phyloP scores from a whole-genome alignment of 2,888 invertebrate species.

The Rhyacophila evoluta region DNA sequence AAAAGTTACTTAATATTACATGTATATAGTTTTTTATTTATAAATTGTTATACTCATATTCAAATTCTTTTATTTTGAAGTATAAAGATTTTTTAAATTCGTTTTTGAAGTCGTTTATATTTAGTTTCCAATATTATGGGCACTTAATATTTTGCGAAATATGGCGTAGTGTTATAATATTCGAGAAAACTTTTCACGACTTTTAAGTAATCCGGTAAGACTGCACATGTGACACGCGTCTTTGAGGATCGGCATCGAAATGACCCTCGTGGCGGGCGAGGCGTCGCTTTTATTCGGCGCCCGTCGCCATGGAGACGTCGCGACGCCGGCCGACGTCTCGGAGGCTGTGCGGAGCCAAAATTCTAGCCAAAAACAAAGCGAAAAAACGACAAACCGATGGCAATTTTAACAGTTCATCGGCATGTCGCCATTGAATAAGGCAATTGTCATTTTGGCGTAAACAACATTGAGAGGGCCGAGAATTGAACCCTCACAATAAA shows the following conservation, averaged over 20 bases:
- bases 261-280: slow-evolving; percentile 23
- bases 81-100: too few relatives aligned
- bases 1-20: too few relatives aligned
- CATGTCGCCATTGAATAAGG: not conserved
- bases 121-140: too few relatives aligned
- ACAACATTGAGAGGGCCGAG: not conserved
- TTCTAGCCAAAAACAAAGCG: slow-evolving; percentile 42
- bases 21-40: too few relatives aligned
- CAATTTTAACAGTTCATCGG: slow-evolving; percentile 42
- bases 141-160: too few relatives aligned
- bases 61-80: too few relatives aligned
- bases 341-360: slow-evolving; percentile 19
- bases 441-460: not conserved
- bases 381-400: not conserved
- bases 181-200: too few relatives aligned
- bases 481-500: not conserved
- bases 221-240: not conserved
- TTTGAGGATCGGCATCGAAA: slow-evolving; percentile 28
- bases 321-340: slow-evolving; percentile 56
- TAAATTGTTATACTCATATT: too few relatives aligned
- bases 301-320: slow-evolving; percentile 52
- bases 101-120: too few relatives aligned
- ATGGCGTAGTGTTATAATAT: too few relatives aligned
- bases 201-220: too few relatives aligned
- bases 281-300: slow-evolving; percentile 54